Percentiles rank a stretch among this genome's conserved stretches.
phyloP scores from a whole-genome alignment of 1,140 invertebrate genomes.

The Anastrepha ludens region DNA sequence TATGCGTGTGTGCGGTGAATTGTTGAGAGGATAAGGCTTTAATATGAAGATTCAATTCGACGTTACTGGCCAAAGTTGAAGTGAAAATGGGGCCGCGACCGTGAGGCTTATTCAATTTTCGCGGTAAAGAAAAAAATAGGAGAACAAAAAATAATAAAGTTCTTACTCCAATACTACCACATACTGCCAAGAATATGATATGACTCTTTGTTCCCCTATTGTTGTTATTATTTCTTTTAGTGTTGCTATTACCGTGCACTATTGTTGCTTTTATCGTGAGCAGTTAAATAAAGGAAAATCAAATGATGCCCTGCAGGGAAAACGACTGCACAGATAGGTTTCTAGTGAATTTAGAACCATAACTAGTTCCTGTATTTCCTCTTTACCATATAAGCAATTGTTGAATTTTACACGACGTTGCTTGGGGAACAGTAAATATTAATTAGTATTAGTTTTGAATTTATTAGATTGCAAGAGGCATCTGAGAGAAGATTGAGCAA shows the following conservation, averaged over 20 bases:
- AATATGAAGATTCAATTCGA: constrained; percentile 15
- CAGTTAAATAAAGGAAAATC: constrained; percentile 19
- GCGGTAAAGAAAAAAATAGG: not conserved
- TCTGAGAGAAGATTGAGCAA: too few species aligned
- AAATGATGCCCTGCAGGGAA: not conserved
- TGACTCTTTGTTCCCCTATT: not conserved
- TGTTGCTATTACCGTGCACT: not conserved
- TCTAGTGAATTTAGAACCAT: too few species aligned
- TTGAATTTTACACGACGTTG: too few species aligned
- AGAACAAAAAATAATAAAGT: not conserved
- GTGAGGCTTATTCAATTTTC: not conserved
- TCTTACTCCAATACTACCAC: not conserved
- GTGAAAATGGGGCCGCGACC: constrained; percentile 26
- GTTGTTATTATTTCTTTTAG: not conserved
- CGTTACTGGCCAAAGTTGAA: constrained; percentile 1
- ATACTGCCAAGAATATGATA: not conserved
- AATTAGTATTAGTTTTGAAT: too few species aligned
- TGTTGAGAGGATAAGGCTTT: not conserved
- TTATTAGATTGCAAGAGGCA: too few species aligned
- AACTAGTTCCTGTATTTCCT: too few species aligned
- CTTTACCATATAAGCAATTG: too few species aligned
- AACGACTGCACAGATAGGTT: too few species aligned
- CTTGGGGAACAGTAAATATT: too few species aligned
- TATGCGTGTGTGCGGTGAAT: not conserved
- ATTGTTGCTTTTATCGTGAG: constrained; percentile 9